Evolutionary conservation across 2,797 vertebrate species (phyloP).

Genomic region (Muscicapa striata): DNA sequence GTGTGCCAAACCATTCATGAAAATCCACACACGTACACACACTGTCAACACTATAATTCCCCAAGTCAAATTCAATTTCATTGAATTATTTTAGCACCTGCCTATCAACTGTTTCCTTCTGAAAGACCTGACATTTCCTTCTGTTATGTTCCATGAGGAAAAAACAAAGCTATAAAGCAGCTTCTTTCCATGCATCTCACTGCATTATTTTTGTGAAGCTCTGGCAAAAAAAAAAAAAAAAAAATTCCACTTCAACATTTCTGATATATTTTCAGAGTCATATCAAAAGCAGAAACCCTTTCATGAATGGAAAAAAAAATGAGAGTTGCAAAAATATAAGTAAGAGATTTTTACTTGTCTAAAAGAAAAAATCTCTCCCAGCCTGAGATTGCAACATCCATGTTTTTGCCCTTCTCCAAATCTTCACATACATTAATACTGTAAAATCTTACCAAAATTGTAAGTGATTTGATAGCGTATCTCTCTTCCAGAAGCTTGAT

Average conservation of each 20-base stretch:
- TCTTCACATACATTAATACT: background rate
- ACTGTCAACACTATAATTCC: background rate
- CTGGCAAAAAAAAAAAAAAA: background rate
- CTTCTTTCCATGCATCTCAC: background rate
- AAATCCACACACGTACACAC: fast-evolving
- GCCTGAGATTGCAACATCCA: fast-evolving
- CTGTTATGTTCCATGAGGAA: background rate
- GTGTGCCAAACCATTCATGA: background rate
- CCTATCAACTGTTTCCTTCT: background rate
- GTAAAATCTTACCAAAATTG: background rate
- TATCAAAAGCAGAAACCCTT: background rate
- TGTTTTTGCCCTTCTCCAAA: background rate
- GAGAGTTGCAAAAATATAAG: background rate
- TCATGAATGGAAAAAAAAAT: background rate
- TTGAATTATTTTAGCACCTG: background rate
- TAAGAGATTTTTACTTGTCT: background rate
- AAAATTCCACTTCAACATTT: background rate
- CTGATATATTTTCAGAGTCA: background rate
- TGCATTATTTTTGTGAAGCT: background rate
- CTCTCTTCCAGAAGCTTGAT: background rate
- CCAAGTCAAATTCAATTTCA: background rate
- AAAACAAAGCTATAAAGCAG: background rate
- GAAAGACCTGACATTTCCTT: background rate
- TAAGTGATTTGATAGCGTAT: background rate
- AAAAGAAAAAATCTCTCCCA: background rate